phyloP scores from a whole-genome alignment of 2,797 vertebrate genomes.

The Sebastes melanostomus region DNA sequence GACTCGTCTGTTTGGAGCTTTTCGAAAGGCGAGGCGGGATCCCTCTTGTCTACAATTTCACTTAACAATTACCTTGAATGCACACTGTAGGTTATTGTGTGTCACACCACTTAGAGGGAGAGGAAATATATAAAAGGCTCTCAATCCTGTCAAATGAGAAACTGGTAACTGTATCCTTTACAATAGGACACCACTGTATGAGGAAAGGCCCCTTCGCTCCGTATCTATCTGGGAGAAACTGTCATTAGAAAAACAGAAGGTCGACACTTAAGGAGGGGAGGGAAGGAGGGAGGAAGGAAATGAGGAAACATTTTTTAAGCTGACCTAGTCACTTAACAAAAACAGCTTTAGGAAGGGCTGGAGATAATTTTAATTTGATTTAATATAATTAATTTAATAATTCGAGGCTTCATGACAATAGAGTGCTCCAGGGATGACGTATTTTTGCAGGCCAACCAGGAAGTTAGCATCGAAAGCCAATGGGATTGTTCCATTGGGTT shows the following conservation, averaged over 20 bases:
- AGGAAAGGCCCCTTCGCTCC: background rate
- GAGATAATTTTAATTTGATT: background rate
- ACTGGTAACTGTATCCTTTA: constrained; percentile 55
- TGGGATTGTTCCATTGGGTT: too few relatives aligned
- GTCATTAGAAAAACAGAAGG: background rate
- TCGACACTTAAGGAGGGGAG: background rate
- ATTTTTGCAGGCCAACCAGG: too few relatives aligned
- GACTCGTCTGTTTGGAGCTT: constrained; percentile 38
- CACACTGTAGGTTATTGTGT: constrained; percentile 55
- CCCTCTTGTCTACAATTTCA: constrained; percentile 60
- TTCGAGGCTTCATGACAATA: background rate
- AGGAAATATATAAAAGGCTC: constrained; percentile 43
- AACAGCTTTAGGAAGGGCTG: background rate
- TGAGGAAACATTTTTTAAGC: background rate
- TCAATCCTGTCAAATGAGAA: constrained; percentile 26
- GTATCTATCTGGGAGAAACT: background rate
- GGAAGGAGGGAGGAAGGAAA: background rate
- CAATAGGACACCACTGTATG: constrained; percentile 8
- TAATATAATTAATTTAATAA: background rate
- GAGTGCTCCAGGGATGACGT: too few relatives aligned
- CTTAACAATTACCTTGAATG: constrained; percentile 59
- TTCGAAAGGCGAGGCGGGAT: constrained; percentile 30
- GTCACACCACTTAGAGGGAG: constrained; percentile 55
- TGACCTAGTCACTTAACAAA: background rate
- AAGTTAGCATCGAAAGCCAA: too few relatives aligned